Base-by-base conservation (phyloP, 2,888 invertebrate genomes). In the Lasioglossum pauxillum region DNA sequence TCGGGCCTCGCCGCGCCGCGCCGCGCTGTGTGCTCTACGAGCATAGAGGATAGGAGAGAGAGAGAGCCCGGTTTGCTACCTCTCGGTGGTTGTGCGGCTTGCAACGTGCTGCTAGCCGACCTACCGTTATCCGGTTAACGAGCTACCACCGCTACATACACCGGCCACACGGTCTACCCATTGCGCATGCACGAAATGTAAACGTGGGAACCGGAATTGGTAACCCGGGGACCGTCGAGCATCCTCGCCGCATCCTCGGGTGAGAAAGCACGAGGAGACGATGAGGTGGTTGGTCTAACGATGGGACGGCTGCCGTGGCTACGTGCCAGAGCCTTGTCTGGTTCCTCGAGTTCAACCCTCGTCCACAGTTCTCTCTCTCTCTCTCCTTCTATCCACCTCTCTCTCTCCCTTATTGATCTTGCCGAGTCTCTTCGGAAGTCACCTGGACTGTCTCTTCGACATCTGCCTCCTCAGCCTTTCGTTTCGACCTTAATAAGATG, bases 181-280 rank as follows among this genome's bases (percentile, higher is more conserved):
- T 95, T 94, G 95, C 95, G 94, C 95, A 95, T 95, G 95, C 95
- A 95, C 95, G 95, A 95, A 95, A 95, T 95, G 94, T 95, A 94
- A 95, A 95, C 95, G 95, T 95, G 95, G 95, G 95, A 95, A 95
- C 95, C 95, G 95, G 95, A 95, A 95, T 95, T 94, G 94, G 90
- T 87, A 85, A 86, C 72, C 89, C 85, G 89, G 90, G 91, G 90
- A 85, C 88, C 86, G 83, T 80, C 82, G 80, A 72, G 80, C 64
- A 46, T 53, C 67, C n/a, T 49, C 80, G 78, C 86, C 86, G 78
- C 83, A 76, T 88, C 90, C 89, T 85, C 86, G 86, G 85, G 82
- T 91, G 91, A 85, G 90, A 91, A 91, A 90, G 89, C 89, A 88
- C 88, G 91, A 86, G 79, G 91, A 88, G 79, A 78, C 78, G 86